Evolutionary conservation across 92 coral and sea anemone genomes (phyloP).

Genomic region (Pocillopora meandrina): DNA sequence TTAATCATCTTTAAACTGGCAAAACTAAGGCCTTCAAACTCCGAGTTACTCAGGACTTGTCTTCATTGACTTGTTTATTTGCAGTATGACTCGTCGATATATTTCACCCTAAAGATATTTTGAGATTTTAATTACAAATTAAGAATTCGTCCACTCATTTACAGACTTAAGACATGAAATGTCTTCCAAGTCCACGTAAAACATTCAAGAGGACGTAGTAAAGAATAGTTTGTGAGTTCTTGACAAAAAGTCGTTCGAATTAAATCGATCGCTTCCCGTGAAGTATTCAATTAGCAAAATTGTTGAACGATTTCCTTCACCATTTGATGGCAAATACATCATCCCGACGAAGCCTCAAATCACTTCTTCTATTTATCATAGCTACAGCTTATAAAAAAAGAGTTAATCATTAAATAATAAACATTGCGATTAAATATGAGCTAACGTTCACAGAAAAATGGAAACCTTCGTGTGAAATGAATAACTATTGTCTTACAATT

Average conservation of each 20-base stretch:
- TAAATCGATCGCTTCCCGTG: neutral
- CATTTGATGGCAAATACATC: neutral
- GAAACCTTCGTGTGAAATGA: neutral
- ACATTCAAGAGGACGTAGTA: neutral
- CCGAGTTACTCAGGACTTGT: neutral
- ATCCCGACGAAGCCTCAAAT: neutral
- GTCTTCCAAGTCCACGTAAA: neutral
- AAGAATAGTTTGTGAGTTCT: neutral
- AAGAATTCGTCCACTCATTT: neutral
- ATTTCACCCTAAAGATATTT: conserved; percentile 18
- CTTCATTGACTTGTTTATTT: conserved; percentile 30
- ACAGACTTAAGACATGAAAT: neutral
- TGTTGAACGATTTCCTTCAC: conserved; percentile 18
- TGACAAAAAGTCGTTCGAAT: neutral
- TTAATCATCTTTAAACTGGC: neutral
- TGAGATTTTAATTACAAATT: neutral
- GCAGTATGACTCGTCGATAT: conserved; percentile 19
- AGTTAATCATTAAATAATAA: conserved; percentile 16
- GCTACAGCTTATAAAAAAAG: neutral
- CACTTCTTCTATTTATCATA: conserved; percentile 3
- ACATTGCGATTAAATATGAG: conserved; percentile 27
- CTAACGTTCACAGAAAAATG: neutral
- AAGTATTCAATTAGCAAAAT: conserved; percentile 12
- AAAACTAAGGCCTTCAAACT: neutral
- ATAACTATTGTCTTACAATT: too few species aligned